Evolutionary conservation across 2,113 vertebrate species (phyloP).

Genomic region (Bungarus multicinctus): DNA sequence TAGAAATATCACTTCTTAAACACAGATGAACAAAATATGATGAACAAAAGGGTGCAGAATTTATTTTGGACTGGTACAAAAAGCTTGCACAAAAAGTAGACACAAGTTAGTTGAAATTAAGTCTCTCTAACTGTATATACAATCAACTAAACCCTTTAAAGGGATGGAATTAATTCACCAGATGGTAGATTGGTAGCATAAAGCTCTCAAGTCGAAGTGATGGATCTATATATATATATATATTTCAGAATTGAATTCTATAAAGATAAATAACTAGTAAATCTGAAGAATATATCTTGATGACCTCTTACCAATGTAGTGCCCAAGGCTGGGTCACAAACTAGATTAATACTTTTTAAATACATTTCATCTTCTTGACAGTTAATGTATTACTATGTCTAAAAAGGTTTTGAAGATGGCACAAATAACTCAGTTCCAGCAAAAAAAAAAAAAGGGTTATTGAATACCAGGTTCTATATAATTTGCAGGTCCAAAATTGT

Average conservation of each 20-base stretch:
- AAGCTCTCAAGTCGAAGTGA: neutral
- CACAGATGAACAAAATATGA: neutral
- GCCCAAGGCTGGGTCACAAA: conserved; percentile 9
- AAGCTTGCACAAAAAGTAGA: neutral
- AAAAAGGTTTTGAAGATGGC: neutral
- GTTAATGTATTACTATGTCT: conserved; percentile 29
- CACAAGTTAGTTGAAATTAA: neutral
- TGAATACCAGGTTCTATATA: neutral
- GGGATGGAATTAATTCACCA: neutral
- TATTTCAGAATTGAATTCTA: neutral
- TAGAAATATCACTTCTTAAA: neutral
- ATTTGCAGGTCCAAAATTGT: neutral
- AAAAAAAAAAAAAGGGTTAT: neutral
- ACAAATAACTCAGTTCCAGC: conserved; percentile 25
- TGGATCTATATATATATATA: no score
- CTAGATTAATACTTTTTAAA: conserved; percentile 15
- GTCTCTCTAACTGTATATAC: neutral
- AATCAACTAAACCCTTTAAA: neutral
- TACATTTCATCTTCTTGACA: neutral
- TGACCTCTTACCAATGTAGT: conserved; percentile 5
- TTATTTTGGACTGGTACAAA: neutral
- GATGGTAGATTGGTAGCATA: neutral
- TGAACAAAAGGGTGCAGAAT: neutral
- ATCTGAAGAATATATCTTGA: neutral
- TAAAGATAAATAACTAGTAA: conserved; percentile 1